Percentiles rank a stretch among this genome's conserved stretches.
These are phyloP conservation scores for Cheilosia grossa DNA, from an alignment of 2,888 invertebrate species.

Conservation along the genomic window DNA sequence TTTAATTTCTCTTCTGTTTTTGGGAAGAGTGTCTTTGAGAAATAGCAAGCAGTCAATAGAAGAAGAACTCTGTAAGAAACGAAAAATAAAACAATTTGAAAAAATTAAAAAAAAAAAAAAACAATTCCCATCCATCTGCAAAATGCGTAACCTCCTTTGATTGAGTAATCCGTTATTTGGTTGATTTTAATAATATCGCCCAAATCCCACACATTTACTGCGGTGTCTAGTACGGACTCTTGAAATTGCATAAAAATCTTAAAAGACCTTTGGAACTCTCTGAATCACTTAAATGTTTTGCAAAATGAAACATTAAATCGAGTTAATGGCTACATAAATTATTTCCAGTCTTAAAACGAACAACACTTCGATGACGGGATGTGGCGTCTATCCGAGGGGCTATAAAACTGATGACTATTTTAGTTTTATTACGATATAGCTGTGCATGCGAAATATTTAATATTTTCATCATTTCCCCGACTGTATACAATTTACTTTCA, in stretches of 20 bases:
- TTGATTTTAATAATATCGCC: not conserved
- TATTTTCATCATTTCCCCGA: slow-evolving; percentile 27
- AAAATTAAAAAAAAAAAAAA: no score
- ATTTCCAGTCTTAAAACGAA: not conserved
- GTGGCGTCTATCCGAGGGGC: no score
- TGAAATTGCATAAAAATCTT: not conserved
- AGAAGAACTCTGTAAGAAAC: no score
- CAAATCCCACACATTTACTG: not conserved
- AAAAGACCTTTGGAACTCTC: not conserved
- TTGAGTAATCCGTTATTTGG: not conserved
- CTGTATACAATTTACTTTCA: slow-evolving; percentile 14
- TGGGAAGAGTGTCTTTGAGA: no score
- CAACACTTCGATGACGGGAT: no score
- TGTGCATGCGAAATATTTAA: slow-evolving; percentile 26
- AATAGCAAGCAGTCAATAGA: no score
- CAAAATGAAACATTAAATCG: not conserved
- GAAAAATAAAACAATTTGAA: no score
- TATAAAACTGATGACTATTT: not conserved
- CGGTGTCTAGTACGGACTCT: not conserved
- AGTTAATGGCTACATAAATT: not conserved
- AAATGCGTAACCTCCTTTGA: not conserved
- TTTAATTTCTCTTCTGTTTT: no score
- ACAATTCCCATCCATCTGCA: not conserved
- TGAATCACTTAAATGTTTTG: not conserved
- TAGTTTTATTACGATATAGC: slow-evolving; percentile 8